Evolutionary conservation across 2,888 invertebrate genomes (phyloP).

Genomic region (Sphaerophoria taeniata): DNA sequence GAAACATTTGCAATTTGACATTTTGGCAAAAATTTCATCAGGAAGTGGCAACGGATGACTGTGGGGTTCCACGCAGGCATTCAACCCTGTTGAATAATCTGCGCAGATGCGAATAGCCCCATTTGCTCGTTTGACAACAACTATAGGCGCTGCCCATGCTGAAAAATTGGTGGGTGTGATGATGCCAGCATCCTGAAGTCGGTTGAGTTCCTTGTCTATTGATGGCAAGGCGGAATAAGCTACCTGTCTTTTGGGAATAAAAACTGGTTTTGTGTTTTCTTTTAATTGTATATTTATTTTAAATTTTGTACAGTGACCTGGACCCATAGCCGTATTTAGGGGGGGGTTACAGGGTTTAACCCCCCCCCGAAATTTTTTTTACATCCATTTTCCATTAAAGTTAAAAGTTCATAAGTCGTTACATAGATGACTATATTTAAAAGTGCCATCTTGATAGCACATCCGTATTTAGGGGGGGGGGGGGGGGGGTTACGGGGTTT

Average conservation of each 20-base stretch:
- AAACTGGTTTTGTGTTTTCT: conserved; percentile 64
- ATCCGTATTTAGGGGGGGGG: no score
- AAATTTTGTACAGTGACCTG: conserved; percentile 66
- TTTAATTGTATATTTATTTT: conserved; percentile 67
- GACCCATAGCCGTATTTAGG: no score
- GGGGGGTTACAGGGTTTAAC: no score
- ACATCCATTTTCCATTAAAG: no score
- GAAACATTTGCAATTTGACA: conserved; percentile 52
- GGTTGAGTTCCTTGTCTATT: conserved; percentile 64
- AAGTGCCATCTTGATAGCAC: no score
- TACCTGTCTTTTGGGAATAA: conserved; percentile 71
- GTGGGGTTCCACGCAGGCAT: conserved; percentile 63
- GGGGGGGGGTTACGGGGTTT: no score
- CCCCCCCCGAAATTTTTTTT: no score
- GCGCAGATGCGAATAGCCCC: conserved; percentile 69
- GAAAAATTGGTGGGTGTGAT: conserved; percentile 72
- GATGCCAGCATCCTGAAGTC: conserved; percentile 32
- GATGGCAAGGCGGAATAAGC: conserved; percentile 67
- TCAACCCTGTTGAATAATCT: conserved; percentile 73
- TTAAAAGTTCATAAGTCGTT: no score
- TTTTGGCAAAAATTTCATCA: conserved; percentile 67
- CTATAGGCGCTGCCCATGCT: conserved; percentile 75
- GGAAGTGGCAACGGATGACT: conserved; percentile 69
- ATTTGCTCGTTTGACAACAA: conserved; percentile 68
- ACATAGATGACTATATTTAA: no score